Evolutionary conservation across 2,113 vertebrate species (phyloP).

Genomic region (Drymodes brunneopygia): DNA sequence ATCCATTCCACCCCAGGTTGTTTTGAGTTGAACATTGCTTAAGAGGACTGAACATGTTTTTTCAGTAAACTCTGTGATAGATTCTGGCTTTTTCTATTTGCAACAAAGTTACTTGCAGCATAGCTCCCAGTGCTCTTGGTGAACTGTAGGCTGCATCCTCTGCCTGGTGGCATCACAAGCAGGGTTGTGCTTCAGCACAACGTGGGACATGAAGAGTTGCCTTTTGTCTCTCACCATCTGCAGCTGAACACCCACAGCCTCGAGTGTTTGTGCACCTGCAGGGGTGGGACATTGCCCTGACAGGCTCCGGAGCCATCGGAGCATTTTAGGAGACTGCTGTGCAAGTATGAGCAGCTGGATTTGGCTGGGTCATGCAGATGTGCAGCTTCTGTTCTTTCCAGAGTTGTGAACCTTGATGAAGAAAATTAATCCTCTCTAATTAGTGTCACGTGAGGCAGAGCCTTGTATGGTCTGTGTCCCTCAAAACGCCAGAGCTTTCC

Average conservation of each 20-base stretch:
- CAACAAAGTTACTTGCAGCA: background rate
- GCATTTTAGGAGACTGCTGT: background rate
- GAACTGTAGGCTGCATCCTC: background rate
- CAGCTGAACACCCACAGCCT: background rate
- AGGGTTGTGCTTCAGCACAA: background rate
- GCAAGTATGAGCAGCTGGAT: background rate
- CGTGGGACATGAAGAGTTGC: background rate
- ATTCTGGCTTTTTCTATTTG: background rate
- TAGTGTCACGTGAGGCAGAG: background rate
- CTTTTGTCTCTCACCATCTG: background rate
- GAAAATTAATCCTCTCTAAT: background rate
- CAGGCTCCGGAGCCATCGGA: fast-evolving
- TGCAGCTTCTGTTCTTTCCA: background rate
- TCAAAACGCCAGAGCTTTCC: background rate
- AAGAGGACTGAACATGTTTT: background rate
- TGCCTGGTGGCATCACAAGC: background rate
- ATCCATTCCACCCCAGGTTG: background rate
- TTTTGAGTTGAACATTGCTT: background rate
- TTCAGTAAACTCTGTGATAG: background rate
- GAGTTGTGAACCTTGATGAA: background rate
- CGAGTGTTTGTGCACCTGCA: background rate
- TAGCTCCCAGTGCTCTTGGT: background rate
- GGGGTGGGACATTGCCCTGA: background rate
- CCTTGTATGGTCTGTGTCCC: background rate
- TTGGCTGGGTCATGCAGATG: background rate